Conservation (phyloP, 2,113 vertebrate genomes). For the Syrrhaptes paradoxus region DNA sequence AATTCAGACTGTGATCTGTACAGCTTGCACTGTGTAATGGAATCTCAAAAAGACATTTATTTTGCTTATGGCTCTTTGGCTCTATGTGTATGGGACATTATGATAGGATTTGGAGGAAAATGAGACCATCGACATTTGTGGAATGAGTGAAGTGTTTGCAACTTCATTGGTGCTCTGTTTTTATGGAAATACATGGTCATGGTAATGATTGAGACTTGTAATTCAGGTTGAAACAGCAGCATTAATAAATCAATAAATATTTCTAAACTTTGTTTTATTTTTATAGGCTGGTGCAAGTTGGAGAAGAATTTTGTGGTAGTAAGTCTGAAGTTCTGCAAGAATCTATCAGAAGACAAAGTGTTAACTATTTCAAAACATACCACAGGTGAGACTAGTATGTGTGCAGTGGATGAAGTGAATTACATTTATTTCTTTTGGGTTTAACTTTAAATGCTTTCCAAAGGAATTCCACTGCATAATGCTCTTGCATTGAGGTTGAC, state of each 20-base stretch:
- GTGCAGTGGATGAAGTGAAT: neutral
- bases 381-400: constrained; percentile 85
- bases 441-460: neutral
- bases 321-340: constrained; percentile 97
- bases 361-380: constrained; percentile 99
- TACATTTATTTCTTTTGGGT: neutral
- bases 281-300: constrained; percentile 93
- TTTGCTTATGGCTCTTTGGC: neutral
- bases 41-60: neutral
- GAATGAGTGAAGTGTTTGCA: neutral
- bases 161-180: neutral
- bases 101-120: neutral
- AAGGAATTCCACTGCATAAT: neutral
- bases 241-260: neutral
- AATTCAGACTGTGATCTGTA: neutral
- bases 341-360: constrained; percentile 94
- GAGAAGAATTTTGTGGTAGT: constrained; percentile 97
- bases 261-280: neutral
- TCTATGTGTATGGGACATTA: neutral
- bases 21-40: neutral
- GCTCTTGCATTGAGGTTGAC: neutral
- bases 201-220: neutral
- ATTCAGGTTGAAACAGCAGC: neutral
- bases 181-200: neutral
- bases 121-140: neutral